Percentiles rank a stretch among this genome's conserved stretches.
These are phyloP conservation scores for Psophia crepitans DNA, from an alignment of 2,113 vertebrate genomes.

Conservation along the genomic window DNA sequence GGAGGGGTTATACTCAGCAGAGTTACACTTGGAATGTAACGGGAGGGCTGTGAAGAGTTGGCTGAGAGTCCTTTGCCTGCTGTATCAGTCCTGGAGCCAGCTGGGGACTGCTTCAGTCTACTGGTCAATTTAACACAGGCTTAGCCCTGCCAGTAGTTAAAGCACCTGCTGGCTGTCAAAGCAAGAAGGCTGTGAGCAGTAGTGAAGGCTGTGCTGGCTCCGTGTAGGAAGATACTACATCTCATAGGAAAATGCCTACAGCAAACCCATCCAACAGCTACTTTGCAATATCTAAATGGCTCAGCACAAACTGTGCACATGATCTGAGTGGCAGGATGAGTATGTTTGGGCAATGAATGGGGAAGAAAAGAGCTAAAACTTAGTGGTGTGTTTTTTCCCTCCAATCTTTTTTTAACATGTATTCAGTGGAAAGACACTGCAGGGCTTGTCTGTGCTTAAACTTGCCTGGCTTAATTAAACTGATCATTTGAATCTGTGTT, in stretches of 20 bases:
- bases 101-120: neutral
- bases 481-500: neutral
- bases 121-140: neutral
- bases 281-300: neutral
- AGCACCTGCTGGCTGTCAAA: neutral
- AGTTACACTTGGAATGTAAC: neutral
- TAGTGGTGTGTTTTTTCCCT: rapidly evolving
- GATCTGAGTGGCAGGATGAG: neutral
- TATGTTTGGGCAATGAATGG: neutral
- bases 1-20: neutral
- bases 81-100: neutral
- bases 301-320: neutral
- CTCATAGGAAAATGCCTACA: neutral
- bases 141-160: neutral
- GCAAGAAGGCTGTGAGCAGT: neutral
- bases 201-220: neutral
- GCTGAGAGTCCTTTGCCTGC: neutral
- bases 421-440: neutral
- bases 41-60: neutral
- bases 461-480: neutral
- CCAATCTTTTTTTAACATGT: rapidly evolving
- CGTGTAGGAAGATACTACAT: neutral
- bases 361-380: neutral
- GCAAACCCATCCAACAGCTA: neutral
- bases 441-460: neutral